These are phyloP conservation scores for Cossypha dichroa DNA, from an alignment of 2,797 vertebrate genomes.

Conservation along the genomic window DNA sequence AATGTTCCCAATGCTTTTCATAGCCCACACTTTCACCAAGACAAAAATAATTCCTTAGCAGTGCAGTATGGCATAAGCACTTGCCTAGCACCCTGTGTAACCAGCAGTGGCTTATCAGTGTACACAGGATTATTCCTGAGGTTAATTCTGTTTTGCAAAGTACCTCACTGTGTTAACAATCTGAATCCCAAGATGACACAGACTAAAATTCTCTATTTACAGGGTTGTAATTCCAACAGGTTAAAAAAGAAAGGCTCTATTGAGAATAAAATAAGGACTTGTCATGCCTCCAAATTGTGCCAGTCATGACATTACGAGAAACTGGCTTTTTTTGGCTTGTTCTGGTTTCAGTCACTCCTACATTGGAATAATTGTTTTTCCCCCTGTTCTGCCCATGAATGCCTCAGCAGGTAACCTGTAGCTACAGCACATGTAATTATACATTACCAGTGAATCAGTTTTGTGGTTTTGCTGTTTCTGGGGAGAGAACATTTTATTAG, in stretches of 20 bases:
- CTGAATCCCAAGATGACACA: background rate
- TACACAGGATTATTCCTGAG: background rate
- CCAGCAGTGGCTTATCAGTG: background rate
- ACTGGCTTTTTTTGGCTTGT: background rate
- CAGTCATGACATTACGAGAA: background rate
- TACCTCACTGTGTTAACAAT: background rate
- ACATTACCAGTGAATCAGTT: slow-evolving; percentile 3
- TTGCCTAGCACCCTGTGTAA: background rate
- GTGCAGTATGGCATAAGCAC: background rate
- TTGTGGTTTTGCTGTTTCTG: background rate
- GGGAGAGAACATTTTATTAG: background rate
- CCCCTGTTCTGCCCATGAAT: background rate
- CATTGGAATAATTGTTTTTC: background rate
- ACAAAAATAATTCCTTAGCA: background rate
- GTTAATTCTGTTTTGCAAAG: background rate
- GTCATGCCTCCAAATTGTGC: background rate
- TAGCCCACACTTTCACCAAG: background rate
- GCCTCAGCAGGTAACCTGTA: slow-evolving; percentile 28
- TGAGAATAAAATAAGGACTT: background rate
- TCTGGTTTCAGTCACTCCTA: slow-evolving; percentile 12
- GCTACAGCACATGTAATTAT: slow-evolving; percentile 27
- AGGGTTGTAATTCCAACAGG: background rate
- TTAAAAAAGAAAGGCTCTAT: background rate
- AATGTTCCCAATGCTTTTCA: background rate
- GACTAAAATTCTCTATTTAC: background rate